These are phyloP conservation scores for Gymnodraco acuticeps DNA, from an alignment of 2,797 vertebrate species.

Conservation along the genomic window DNA sequence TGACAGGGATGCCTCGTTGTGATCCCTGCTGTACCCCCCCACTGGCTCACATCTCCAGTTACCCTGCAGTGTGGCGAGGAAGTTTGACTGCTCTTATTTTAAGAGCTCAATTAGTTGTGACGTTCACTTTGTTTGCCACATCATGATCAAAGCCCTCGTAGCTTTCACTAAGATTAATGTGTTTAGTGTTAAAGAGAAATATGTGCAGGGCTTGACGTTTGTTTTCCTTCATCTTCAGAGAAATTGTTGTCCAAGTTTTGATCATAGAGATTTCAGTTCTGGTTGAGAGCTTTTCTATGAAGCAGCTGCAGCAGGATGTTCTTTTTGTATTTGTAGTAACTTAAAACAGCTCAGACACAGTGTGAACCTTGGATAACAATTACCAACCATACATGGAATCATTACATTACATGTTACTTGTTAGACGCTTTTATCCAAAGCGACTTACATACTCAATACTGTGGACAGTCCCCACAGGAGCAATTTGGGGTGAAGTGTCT, in stretches of 20 bases:
- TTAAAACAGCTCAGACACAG: background rate
- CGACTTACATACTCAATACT: no score
- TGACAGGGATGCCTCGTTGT: conserved; percentile 44
- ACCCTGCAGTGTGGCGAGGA: conserved; percentile 13
- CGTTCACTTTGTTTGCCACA: background rate
- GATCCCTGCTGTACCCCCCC: conserved; percentile 41
- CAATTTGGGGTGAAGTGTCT: no score
- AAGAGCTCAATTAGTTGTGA: background rate
- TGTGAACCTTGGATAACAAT: background rate
- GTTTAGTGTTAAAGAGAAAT: background rate
- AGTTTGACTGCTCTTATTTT: background rate
- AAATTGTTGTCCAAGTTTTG: background rate
- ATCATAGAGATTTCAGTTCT: conserved; percentile 4
- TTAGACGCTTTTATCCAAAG: no score
- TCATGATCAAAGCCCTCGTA: background rate
- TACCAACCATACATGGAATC: background rate
- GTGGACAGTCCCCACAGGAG: no score
- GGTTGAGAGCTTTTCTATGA: conserved; percentile 12
- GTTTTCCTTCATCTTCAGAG: background rate
- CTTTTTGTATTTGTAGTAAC: conserved; percentile 5
- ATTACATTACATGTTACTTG: no score
- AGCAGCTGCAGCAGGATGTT: background rate
- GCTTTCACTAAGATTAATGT: background rate
- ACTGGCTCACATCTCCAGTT: conserved; percentile 43
- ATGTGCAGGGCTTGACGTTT: background rate